Conservation (phyloP, 2,888 invertebrate species). For the Thysanoteuthis rhombus region DNA sequence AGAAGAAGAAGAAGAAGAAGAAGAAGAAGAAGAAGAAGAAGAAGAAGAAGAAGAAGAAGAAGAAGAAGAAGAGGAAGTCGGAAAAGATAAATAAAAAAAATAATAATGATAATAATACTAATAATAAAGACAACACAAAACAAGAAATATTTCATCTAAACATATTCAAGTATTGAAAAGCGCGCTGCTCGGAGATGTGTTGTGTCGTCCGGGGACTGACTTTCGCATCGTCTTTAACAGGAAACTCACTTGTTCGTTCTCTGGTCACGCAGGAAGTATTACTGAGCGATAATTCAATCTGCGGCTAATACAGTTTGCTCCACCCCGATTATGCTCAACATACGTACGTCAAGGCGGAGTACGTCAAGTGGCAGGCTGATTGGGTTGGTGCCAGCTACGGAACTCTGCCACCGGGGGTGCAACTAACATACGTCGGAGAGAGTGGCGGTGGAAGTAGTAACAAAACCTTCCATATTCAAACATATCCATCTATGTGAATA, state of each 20-base stretch:
- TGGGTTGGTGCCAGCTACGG: background rate
- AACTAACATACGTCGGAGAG: background rate
- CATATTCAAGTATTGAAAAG: background rate
- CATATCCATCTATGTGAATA: background rate
- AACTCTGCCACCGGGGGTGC: background rate
- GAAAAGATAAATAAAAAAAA: background rate
- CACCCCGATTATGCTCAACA: background rate
- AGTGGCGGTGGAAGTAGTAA: background rate
- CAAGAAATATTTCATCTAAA: background rate
- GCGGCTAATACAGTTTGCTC: slow-evolving; percentile 12
- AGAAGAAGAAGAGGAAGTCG: background rate
- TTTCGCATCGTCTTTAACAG: background rate
- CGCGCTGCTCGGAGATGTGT: background rate
- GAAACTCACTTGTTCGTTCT: background rate
- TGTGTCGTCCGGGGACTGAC: background rate
- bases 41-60: background rate
- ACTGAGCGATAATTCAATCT: slow-evolving; percentile 12
- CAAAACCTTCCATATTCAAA: background rate
- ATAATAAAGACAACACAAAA: background rate
- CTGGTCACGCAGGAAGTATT: slow-evolving; percentile 12
- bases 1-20: background rate
- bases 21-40: background rate
- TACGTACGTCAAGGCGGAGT: background rate
- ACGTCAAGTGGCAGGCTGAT: background rate
- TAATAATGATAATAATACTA: too few species aligned